Percentiles rank a stretch among this genome's conserved stretches.
phyloP scores from a whole-genome alignment of 1,140 invertebrate species.

The Cydia fagiglandana region DNA sequence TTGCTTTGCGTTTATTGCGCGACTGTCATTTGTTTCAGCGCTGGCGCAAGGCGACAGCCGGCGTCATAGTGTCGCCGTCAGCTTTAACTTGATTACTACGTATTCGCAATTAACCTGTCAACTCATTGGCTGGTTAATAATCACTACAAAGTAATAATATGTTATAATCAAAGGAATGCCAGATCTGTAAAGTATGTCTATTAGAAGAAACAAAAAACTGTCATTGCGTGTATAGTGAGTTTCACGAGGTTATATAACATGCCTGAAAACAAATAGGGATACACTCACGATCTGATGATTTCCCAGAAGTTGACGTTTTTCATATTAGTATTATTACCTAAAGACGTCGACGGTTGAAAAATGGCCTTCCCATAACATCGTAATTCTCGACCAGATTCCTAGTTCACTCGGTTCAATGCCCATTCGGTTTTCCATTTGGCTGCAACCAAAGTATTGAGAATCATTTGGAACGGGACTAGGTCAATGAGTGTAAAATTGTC shows the following conservation, averaged over 20 bases:
- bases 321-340: too few species aligned
- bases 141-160: background rate
- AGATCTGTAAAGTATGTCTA: background rate
- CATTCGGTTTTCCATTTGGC: too few species aligned
- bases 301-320: too few species aligned
- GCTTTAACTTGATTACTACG: slow-evolving; percentile 10
- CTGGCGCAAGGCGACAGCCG: background rate
- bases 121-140: background rate
- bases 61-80: background rate
- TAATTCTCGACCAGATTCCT: too few species aligned
- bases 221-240: background rate
- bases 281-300: too few species aligned
- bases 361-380: too few species aligned
- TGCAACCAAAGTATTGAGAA: background rate
- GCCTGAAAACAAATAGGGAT: too few species aligned
- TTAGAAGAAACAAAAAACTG: background rate
- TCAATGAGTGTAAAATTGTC: background rate
- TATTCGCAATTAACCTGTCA: slow-evolving; percentile 9
- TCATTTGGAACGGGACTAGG: background rate
- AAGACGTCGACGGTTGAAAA: too few species aligned
- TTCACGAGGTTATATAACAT: background rate
- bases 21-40: slow-evolving; percentile 5
- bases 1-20: background rate
- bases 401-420: too few species aligned
- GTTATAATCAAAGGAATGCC: background rate